Conservation (phyloP, 2,113 vertebrate species). For the Poicephalus gulielmi region DNA sequence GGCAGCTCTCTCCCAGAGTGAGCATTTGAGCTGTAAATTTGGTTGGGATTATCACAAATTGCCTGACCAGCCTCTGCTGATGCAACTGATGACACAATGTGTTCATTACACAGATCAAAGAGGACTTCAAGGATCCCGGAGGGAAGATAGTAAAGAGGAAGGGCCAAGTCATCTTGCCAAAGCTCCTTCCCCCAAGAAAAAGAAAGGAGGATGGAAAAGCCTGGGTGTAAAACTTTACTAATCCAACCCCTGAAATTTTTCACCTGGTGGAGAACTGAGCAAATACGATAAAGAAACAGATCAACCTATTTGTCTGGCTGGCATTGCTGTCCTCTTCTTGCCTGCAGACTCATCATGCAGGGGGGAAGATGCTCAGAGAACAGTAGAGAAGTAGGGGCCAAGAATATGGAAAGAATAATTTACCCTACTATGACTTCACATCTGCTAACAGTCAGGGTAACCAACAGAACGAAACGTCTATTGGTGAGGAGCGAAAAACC, state of each 20-base stretch:
- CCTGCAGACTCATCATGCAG: background rate
- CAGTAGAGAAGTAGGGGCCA: background rate
- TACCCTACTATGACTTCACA: background rate
- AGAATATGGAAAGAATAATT: background rate
- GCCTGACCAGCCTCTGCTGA: background rate
- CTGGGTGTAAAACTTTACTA: background rate
- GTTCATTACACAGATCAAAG: constrained; percentile 23
- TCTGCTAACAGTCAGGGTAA: background rate
- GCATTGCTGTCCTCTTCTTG: background rate
- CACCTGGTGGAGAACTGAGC: background rate
- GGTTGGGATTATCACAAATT: constrained; percentile 15
- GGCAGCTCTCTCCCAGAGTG: background rate
- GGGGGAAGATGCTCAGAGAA: background rate
- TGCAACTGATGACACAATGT: background rate
- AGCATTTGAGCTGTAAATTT: constrained; percentile 22
- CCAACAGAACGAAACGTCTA: background rate
- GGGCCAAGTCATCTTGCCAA: background rate
- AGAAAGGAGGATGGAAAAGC: background rate
- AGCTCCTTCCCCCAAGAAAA: background rate
- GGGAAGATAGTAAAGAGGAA: background rate
- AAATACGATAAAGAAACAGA: background rate
- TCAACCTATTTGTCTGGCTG: background rate
- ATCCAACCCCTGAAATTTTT: background rate
- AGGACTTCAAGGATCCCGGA: background rate
- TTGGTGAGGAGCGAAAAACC: background rate